Base-by-base conservation (phyloP, 1,140 invertebrate species). In the Chymomyza costata region DNA sequence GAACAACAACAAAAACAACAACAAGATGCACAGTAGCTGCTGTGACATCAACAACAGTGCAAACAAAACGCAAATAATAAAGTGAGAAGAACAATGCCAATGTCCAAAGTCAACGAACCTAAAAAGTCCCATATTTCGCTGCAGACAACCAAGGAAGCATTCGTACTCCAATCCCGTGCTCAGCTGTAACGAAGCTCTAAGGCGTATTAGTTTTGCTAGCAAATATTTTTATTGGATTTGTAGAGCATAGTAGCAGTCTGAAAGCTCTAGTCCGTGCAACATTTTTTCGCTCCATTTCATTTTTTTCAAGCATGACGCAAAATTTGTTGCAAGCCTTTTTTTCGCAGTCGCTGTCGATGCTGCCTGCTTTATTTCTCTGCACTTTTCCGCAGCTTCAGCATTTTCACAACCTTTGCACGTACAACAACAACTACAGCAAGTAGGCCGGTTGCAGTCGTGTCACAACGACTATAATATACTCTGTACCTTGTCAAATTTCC, bases 221-320 rank as follows among this genome's bases (percentile, higher is more conserved):
- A n/a, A n/a, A n/a, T n/a, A n/a, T n/a, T n/a, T n/a, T n/a, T n/a
- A n/a, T n/a, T n/a, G n/a, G n/a, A n/a, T 78, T 66, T 78, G 70
- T 76, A 71, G 66, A 50, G 70, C 71, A 71, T 41, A 8, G 21
- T 5, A 25, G 8, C 3, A 5, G 3, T 25, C 3, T 3, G 21
- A 25, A 25, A 25, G 3, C 3, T 25, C 21, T 25, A 8, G 3
- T 25, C 3, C 21, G 3, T 25, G 3, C 45, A 71, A 63, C 73
- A 78, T 78, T 80, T 80, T 80, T 80, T 80, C 73, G 73, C 73
- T 80, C 73, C 73, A 80, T 73, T 80, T 80, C 74, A 80, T 80
- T 80, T 80, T 80, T 80, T 80, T 49, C 73, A 80, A 73, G 73
- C 73, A 80, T 80, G 73, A 80, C 73, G 73, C 73, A 73, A 80